A percentile compares a stretch with the other conserved stretches of the same genome.
phyloP scores from a whole-genome alignment of 2,797 vertebrate genomes.

The Zenarchopterus dispar region DNA sequence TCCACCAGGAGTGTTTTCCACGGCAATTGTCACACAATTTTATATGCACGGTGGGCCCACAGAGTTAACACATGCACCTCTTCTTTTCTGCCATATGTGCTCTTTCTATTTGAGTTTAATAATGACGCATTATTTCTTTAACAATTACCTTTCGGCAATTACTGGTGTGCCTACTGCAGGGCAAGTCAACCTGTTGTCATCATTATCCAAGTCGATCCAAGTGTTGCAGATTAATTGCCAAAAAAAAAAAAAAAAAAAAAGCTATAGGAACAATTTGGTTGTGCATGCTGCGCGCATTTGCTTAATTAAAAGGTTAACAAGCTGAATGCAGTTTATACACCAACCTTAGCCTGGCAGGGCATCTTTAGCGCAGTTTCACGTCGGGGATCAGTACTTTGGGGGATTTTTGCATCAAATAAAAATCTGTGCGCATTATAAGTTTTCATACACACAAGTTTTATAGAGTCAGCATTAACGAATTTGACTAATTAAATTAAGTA shows the following conservation, averaged over 20 bases:
- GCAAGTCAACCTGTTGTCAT: constrained; percentile 73
- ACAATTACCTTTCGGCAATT: constrained; percentile 74
- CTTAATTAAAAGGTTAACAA: constrained; percentile 76
- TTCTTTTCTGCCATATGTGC: constrained; percentile 68
- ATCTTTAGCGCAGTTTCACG: constrained; percentile 25
- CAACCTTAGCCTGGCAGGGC: constrained; percentile 22
- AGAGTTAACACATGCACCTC: constrained; percentile 77
- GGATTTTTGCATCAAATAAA: background rate
- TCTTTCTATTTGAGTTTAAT: constrained; percentile 65
- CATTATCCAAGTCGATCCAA: constrained; percentile 66
- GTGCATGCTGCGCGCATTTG: constrained; percentile 65
- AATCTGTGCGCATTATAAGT: background rate
- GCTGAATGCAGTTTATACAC: constrained; percentile 45
- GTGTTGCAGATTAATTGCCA: constrained; percentile 63
- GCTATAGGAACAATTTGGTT: constrained; percentile 54
- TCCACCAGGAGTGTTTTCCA: constrained; percentile 88
- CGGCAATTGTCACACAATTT: constrained; percentile 81
- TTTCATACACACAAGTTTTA: background rate
- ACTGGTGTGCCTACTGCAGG: constrained; percentile 42
- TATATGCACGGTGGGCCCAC: constrained; percentile 77
- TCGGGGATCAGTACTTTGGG: constrained; percentile 6
- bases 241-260: constrained; percentile 21
- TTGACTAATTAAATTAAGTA: too few species aligned
- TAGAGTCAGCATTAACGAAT: too few species aligned
- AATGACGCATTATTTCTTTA: constrained; percentile 56